Evolutionary conservation across 2,888 invertebrate species (phyloP), one percentile per base, ranked within the genome.

Genomic region (Xestia ashworthii): DNA sequence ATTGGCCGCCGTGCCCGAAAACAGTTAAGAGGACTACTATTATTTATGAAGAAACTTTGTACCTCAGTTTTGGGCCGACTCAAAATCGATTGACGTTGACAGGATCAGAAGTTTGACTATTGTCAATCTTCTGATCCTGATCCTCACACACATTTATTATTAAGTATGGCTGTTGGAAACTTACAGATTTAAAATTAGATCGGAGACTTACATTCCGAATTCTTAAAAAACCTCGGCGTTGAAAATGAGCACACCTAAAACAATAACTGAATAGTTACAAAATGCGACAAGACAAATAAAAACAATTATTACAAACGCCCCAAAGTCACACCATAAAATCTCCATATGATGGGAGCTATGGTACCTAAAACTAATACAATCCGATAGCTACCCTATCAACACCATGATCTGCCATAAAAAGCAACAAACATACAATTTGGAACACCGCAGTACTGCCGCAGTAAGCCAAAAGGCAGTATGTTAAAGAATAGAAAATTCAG

Each of bases 391-490:
- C 50, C 60, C 72, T 83, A 86, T 86, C 86, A 83, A n/a, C 68
- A 38, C 64, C 80, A 80, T 83, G 81, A 81, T 76, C 85, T 65
- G 71, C 68, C 74, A 85, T 83, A 77, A 83, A 80, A 85, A 83
- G 80, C 68, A 86, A 84, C 87, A 86, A 80, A 86, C 78, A 85
- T 79, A 84, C 82, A 85, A 85, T 82, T 85, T 76, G 79, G 82
- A 76, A 82, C 85, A 85, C 74, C 72, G n/a, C 44, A n/a, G 14
- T 65, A n/a, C 44, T n/a, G 65, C n/a, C 65, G 9, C 44, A 14
- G 16, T 44, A 16, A 65, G 65, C n/a, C 44, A 65, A 65, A 44
- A 8, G n/a, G 65, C 8, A 9, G 8, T 44, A 65, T 44, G n/a
- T 44, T 16, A 3, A 44, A 65, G 16, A 65, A 44, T 8, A 8